These are phyloP conservation scores for Uropsilus gracilis DNA, from an alignment of 2,113 vertebrate genomes.

Conservation along the genomic window DNA sequence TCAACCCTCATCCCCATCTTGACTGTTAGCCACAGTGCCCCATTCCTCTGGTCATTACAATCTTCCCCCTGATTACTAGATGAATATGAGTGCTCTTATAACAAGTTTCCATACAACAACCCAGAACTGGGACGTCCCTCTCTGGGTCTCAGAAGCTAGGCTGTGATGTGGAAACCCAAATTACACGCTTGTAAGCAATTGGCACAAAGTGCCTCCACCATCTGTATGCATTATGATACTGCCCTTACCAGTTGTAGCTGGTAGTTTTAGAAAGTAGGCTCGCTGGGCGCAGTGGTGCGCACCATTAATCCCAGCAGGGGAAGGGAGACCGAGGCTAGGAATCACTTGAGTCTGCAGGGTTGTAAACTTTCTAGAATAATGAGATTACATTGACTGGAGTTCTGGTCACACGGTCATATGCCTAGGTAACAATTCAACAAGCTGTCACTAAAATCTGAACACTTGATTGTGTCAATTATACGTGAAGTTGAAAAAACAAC, in stretches of 20 bases:
- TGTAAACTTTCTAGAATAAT: background rate
- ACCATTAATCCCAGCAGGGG: background rate
- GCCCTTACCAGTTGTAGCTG: background rate
- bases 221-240: background rate
- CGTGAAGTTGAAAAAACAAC: slow-evolving; percentile 17
- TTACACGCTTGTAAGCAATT: background rate
- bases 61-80: background rate
- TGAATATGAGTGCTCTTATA: background rate
- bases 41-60: background rate
- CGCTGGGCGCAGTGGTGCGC: too few species aligned
- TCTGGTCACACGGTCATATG: background rate
- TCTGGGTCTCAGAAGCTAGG: background rate
- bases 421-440: background rate
- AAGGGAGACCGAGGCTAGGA: background rate
- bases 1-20: background rate
- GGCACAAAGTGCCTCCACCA: background rate
- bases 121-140: background rate
- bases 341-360: background rate
- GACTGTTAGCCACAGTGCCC: background rate
- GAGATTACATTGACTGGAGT: background rate
- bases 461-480: background rate
- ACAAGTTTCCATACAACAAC: background rate
- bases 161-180: background rate
- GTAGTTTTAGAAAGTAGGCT: background rate
- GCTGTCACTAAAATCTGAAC: background rate